Evolutionary conservation across 2,888 invertebrate species (phyloP).

Genomic region (Masnerella sp.): DNA sequence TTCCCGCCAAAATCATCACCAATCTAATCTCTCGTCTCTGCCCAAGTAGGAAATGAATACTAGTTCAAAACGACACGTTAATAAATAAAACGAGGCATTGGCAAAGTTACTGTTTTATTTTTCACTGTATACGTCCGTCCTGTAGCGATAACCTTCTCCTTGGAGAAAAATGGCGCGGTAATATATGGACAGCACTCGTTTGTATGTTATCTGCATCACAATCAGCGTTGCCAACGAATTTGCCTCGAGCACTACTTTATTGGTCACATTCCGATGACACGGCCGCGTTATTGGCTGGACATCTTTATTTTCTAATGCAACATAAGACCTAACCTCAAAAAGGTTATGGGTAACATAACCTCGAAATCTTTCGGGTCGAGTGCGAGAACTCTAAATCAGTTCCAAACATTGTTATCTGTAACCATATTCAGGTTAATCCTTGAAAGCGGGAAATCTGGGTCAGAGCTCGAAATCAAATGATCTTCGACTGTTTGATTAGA

Average conservation of each 20-base stretch:
- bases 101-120: conserved; percentile 32
- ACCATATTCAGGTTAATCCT: conserved; percentile 5
- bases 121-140: conserved; percentile 37
- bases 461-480: conserved; percentile 5
- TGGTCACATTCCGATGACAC: conserved; percentile 59
- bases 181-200: conserved; percentile 58
- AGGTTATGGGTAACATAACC: background rate
- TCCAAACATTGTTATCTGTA: too few relatives aligned
- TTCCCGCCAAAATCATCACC: conserved; percentile 7
- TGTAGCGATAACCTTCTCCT: conserved; percentile 52
- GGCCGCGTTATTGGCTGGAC: conserved; percentile 39
- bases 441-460: conserved; percentile 27
- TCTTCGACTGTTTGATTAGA: conserved; percentile 15
- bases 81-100: conserved; percentile 41
- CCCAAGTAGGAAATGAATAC: conserved; percentile 29
- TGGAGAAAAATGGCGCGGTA: conserved; percentile 52
- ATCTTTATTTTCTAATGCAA: conserved; percentile 49
- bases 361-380: background rate
- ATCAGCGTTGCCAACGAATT: conserved; percentile 57
- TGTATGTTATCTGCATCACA: conserved; percentile 58
- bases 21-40: too few relatives aligned
- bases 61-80: too few relatives aligned
- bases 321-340: background rate
- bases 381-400: background rate
- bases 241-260: conserved; percentile 52